A percentile compares a stretch with the other conserved stretches of the same genome.
phyloP scores from a whole-genome alignment of 2,113 vertebrate genomes.

The Gavia stellata region DNA sequence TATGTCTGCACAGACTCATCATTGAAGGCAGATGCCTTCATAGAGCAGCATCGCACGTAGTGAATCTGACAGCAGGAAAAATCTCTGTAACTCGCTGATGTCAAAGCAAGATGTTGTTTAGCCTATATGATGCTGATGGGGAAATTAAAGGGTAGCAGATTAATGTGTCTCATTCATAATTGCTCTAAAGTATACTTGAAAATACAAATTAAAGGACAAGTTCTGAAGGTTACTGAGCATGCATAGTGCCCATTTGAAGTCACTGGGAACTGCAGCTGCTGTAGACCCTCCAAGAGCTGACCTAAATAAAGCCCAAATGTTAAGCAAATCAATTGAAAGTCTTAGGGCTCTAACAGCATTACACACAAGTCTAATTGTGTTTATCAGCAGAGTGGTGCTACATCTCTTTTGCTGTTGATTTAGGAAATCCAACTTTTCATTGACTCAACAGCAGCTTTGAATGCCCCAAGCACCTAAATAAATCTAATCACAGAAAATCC shows the following conservation, averaged over 20 bases:
- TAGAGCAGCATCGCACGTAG: neutral
- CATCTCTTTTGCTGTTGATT: neutral
- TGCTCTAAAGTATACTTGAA: neutral
- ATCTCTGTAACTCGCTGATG: neutral
- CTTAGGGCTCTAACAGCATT: neutral
- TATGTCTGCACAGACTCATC: neutral
- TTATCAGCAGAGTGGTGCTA: constrained; percentile 10
- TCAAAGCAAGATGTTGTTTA: neutral
- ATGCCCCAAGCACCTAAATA: constrained; percentile 24
- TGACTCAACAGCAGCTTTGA: neutral
- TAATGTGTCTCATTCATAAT: neutral
- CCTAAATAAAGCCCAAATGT: constrained; percentile 13
- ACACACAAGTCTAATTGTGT: neutral
- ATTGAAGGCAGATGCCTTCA: neutral
- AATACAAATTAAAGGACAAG: neutral
- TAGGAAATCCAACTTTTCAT: constrained; percentile 15
- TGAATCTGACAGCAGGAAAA: neutral
- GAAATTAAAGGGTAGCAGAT: neutral
- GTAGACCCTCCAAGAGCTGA: neutral
- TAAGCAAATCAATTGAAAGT: neutral
- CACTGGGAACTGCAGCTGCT: neutral
- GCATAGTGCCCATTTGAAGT: neutral
- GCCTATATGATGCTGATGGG: neutral
- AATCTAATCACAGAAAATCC: constrained; percentile 25
- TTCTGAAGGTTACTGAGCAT: neutral